Percentiles rank a stretch among this genome's conserved stretches.
Evolutionary conservation across 1,140 invertebrate genomes (phyloP).

Genomic region (Helicoverpa zea): DNA sequence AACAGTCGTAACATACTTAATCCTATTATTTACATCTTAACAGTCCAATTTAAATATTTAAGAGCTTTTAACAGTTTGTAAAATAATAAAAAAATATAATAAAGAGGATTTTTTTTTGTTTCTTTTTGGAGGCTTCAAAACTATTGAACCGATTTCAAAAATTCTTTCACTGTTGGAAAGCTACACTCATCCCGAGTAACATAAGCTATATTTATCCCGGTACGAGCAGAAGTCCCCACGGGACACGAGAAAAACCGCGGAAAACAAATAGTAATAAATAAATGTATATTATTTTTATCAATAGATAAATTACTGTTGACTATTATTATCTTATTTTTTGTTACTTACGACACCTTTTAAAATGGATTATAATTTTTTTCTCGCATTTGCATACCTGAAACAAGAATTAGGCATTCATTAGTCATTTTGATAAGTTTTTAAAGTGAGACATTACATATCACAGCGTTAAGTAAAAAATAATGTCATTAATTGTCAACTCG

Average conservation of each 20-base stretch:
- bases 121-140: too few relatives aligned
- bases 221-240: too few relatives aligned
- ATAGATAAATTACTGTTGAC: conserved; percentile 20
- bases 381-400: conserved; percentile 38
- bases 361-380: conserved; percentile 12
- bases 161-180: too few relatives aligned
- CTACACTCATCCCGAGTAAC: too few relatives aligned
- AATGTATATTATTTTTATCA: not conserved
- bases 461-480: too few relatives aligned
- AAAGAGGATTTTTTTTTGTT: too few relatives aligned
- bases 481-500: not conserved
- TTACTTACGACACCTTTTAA: conserved; percentile 14
- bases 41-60: conserved; percentile 19
- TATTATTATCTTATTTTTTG: conserved; percentile 7
- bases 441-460: not conserved
- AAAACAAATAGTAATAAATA: too few relatives aligned
- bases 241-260: too few relatives aligned
- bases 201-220: too few relatives aligned
- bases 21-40: conserved; percentile 23
- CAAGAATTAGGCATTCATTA: conserved; percentile 21
- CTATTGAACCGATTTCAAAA: too few relatives aligned
- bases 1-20: not conserved
- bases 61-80: conserved; percentile 21
- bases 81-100: conserved; percentile 13
- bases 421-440: conserved; percentile 21